A percentile compares a stretch with the other conserved stretches of the same genome.
phyloP scores from a whole-genome alignment of 2,113 vertebrate species.

The Serinus canaria region DNA sequence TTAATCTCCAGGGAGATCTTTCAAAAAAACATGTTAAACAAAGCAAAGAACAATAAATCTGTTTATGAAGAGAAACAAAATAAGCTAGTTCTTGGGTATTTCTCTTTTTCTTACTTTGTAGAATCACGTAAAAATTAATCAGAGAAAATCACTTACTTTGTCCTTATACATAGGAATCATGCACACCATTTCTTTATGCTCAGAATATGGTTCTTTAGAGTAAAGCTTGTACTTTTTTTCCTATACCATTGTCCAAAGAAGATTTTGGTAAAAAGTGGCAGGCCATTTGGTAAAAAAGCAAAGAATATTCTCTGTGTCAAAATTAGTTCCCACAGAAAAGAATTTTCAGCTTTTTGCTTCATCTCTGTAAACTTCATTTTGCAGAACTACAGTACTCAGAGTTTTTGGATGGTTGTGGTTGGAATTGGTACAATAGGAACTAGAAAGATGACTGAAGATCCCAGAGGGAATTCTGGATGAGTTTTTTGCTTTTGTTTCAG shows the following conservation, averaged over 20 bases:
- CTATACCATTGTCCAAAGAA: not conserved
- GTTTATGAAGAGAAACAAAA: not conserved
- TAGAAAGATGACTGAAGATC: not conserved
- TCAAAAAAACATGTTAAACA: not conserved
- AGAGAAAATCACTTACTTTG: not conserved
- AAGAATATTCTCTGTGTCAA: not conserved
- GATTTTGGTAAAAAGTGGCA: not conserved
- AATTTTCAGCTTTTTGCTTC: not conserved
- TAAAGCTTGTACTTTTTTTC: not conserved
- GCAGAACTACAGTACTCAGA: not conserved
- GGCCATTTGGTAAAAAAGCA: not conserved
- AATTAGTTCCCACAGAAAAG: not conserved
- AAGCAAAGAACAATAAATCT: not conserved
- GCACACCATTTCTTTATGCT: not conserved
- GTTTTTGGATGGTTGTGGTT: not conserved
- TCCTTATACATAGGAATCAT: not conserved
- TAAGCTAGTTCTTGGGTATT: rapidly evolving
- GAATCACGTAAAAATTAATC: not conserved
- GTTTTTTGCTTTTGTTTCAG: not conserved
- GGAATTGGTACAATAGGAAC: not conserved
- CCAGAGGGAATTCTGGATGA: not conserved
- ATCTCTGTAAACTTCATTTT: not conserved
- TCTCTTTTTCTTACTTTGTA: not conserved
- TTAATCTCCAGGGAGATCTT: not conserved
- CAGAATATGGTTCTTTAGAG: not conserved